A percentile compares a stretch with the other conserved stretches of the same genome.
Conservation (phyloP, 2,797 vertebrate species). For the Gallirallus australis region DNA sequence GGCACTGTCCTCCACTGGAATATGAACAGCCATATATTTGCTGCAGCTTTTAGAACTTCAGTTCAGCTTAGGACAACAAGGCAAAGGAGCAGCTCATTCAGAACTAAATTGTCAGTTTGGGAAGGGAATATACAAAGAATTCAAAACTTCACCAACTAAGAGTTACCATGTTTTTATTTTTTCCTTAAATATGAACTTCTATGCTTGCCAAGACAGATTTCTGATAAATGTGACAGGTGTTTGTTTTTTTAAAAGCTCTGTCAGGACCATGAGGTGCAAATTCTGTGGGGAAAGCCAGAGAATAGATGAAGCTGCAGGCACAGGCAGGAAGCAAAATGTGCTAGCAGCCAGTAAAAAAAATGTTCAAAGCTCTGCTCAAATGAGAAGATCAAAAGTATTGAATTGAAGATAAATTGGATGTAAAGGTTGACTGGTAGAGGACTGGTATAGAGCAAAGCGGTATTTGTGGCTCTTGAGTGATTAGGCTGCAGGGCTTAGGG, state of each 20-base stretch:
- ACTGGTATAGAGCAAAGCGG: not conserved
- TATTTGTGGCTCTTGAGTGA: not conserved
- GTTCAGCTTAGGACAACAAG: not conserved
- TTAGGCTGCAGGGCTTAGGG: not conserved
- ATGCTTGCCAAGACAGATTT: not conserved
- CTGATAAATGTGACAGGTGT: not conserved
- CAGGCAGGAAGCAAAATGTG: not conserved
- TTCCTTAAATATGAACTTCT: not conserved
- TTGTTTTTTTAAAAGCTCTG: not conserved
- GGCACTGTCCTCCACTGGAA: not conserved
- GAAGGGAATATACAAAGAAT: not conserved
- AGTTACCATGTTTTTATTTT: not conserved
- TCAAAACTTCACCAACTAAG: not conserved
- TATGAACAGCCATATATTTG: not conserved
- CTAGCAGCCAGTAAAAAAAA: not conserved
- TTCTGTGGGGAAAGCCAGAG: not conserved
- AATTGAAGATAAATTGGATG: not conserved
- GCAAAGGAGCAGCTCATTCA: not conserved
- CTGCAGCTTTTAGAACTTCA: not conserved
- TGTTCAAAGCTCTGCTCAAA: not conserved
- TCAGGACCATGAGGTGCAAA: not conserved
- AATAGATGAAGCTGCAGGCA: not conserved
- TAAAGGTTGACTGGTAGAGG: not conserved
- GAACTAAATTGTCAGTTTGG: not conserved
- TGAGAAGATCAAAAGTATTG: not conserved